Evolutionary conservation across 2,797 vertebrate species (phyloP), one percentile per base, ranked within the genome.

Genomic region (Eulemur rubriventer): DNA sequence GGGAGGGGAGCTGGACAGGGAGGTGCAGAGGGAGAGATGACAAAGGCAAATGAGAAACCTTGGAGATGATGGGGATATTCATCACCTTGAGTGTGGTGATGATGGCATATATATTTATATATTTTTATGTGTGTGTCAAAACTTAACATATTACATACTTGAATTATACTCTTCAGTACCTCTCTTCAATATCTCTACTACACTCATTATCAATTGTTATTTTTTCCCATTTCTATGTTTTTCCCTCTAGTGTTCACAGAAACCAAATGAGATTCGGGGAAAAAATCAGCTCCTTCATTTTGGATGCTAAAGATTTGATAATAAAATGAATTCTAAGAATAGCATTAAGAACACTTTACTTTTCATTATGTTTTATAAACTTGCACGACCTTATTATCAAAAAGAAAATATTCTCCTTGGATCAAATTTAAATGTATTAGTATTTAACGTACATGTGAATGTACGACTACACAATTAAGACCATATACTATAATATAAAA

Each of bases 281-380:
- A 81, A 57, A 79, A 50, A 72, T 43, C 17, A 75, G 16, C 57
- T 87, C 33, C 65, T 91, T 55, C 20, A 55, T 73, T 41, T 75
- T 65, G 20, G 48, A 82, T 69, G 57, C 48, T 67, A 82, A 81
- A 75, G 14, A 75, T 22, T 38, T 41, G n/a, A 88, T 59, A 86
- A 91, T 80, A 78, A 94, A 94, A 78, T 84, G 33, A 65, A 88
- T 75, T 59, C 33, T 87, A 75, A 91, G 87, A 87, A 87, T 20
- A 67, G 38, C 35, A 48, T 26, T 82, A 81, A 63, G 14, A 72
- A 73, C 6, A 86, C 6, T 26, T 90, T 84, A 69, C 61, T 61
- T 83, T 80, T 80, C 79, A 55, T 63, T 87, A 22, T 38, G 81
- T 65, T 92, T 75, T 81, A 87, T 95, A 57, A 92, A 57, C 22